Evolutionary conservation across 2,113 vertebrate genomes (phyloP).

Genomic region (Mastomys natalensis): DNA sequence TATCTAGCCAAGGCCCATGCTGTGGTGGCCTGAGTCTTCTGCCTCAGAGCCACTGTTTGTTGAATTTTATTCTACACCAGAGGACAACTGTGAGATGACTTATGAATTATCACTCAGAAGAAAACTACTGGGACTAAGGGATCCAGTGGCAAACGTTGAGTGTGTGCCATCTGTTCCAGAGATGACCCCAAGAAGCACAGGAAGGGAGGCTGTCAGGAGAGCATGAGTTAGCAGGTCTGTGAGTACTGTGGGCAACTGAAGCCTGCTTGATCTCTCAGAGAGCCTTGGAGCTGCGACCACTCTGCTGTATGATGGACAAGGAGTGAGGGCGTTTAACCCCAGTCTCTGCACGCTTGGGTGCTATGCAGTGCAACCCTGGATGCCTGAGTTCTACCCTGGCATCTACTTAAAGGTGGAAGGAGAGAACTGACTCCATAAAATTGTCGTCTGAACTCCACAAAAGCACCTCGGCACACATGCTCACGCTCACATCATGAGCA

Average conservation of each 20-base stretch:
- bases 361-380: not conserved
- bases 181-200: not conserved
- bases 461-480: too few relatives aligned
- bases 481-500: not conserved
- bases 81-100: not conserved
- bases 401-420: not conserved
- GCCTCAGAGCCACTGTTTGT: not conserved
- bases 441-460: not conserved
- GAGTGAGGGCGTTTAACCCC: not conserved
- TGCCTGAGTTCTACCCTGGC: not conserved
- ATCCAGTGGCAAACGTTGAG: not conserved
- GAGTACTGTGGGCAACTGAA: too few relatives aligned
- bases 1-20: not conserved
- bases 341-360: not conserved
- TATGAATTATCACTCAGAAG: not conserved
- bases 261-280: not conserved
- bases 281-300: not conserved
- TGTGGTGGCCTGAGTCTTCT: not conserved
- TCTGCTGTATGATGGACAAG: not conserved
- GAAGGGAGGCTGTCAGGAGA: not conserved
- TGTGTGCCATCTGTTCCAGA: not conserved
- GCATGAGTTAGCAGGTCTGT: accelerated
- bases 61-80: not conserved
- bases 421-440: not conserved
- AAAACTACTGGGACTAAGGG: not conserved